Conservation (phyloP, 2,888 invertebrate species). For the Phytoseiulus persimilis region DNA sequence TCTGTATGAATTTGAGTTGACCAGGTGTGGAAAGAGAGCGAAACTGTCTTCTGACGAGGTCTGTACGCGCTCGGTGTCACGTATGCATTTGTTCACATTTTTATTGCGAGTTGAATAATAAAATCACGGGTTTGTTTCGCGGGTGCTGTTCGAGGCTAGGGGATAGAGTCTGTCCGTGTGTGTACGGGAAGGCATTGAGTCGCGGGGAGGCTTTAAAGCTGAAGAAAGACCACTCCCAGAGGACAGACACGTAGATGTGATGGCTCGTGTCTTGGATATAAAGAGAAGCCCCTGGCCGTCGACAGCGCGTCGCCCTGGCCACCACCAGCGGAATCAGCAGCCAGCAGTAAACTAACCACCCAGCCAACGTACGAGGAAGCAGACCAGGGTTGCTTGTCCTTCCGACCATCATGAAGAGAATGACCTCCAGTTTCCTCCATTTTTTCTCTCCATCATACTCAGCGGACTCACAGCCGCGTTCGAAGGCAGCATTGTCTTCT, state of each 20-base stretch:
- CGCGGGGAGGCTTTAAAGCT: background rate
- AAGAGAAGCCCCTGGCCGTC: background rate
- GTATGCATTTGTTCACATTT: conserved; percentile 34
- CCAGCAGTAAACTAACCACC: background rate
- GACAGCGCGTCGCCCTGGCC: background rate
- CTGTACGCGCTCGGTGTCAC: background rate
- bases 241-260: conserved; percentile 5
- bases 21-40: background rate
- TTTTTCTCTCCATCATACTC: background rate
- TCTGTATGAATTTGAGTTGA: background rate
- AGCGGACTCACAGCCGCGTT: background rate
- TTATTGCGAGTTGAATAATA: conserved; percentile 36
- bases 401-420: background rate
- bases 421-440: background rate
- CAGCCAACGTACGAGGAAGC: background rate
- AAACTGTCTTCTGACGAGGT: background rate
- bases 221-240: background rate
- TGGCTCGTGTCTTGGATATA: background rate
- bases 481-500: background rate
- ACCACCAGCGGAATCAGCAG: background rate
- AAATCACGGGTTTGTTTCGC: conserved; percentile 11
- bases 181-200: too few species aligned
- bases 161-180: background rate
- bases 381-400: background rate
- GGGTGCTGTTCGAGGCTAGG: background rate